Percentiles rank a stretch among this genome's conserved stretches.
Conservation (phyloP, 2,797 vertebrate genomes). For the Champsocephalus esox region DNA sequence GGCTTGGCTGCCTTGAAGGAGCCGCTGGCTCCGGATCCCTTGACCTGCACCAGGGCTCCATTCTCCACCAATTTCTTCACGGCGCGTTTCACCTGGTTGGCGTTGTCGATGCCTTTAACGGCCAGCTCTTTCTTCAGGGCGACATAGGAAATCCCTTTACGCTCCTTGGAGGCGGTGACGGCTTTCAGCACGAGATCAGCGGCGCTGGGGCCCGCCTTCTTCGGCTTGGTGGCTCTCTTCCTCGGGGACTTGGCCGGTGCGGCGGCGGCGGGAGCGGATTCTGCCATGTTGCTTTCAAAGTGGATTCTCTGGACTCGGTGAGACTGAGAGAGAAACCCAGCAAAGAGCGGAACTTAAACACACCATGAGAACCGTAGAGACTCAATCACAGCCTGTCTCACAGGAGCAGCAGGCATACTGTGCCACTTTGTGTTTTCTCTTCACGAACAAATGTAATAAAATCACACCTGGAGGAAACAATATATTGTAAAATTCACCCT, state of each 20-base stretch:
- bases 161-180: rapidly evolving
- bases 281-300: not conserved
- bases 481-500: rapidly evolving
- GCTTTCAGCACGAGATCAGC: constrained; percentile 3
- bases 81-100: not conserved
- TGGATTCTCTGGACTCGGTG: rapidly evolving
- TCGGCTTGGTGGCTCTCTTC: not conserved
- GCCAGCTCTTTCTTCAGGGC: constrained; percentile 2
- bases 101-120: constrained; percentile 9
- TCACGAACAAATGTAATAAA: not conserved
- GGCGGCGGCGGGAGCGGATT: constrained; percentile 6
- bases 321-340: rapidly evolving
- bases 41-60: not conserved
- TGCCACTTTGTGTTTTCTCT: constrained; percentile 50
- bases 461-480: rapidly evolving
- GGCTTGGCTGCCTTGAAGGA: not conserved
- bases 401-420: not conserved
- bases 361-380: constrained; percentile 55
- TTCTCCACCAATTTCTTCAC: not conserved
- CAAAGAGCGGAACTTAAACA: constrained; percentile 19
- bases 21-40: not conserved
- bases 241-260: not conserved
- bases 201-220: not conserved
- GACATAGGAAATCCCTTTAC: not conserved
- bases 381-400: constrained; percentile 7